phyloP scores from a whole-genome alignment of 92 coral and sea anemone genomes.

The Epizoanthus rinbou region DNA sequence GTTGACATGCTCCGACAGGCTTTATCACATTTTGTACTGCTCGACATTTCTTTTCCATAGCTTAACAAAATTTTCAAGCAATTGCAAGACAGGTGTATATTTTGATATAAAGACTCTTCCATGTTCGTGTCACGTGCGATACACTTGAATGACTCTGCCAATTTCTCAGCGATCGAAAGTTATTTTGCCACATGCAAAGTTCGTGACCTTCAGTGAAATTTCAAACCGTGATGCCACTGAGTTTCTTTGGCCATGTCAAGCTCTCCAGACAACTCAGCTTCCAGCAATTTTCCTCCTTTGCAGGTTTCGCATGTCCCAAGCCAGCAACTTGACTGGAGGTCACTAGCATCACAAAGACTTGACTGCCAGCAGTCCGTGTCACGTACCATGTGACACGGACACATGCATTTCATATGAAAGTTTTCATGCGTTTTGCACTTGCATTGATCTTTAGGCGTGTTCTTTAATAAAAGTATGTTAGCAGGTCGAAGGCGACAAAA shows the following conservation, averaged over 20 bases:
- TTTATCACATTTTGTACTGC: no score
- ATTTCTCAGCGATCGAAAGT: no score
- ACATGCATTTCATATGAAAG: conserved; percentile 40
- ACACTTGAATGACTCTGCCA: no score
- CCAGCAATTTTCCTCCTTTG: conserved; percentile 47
- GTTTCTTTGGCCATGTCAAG: conserved; percentile 45
- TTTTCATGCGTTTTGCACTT: conserved; percentile 59
- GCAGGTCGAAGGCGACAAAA: conserved; percentile 46
- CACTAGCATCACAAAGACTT: conserved; percentile 38
- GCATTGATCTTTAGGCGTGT: conserved; percentile 55
- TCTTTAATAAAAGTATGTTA: conserved; percentile 49
- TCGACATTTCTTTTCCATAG: no score
- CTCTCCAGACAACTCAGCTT: conserved; percentile 46
- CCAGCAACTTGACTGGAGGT: conserved; percentile 52
- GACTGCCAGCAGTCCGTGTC: conserved; percentile 36
- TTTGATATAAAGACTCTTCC: no score
- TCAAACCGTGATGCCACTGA: no score
- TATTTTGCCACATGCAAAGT: no score
- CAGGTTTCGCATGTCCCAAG: conserved; percentile 47
- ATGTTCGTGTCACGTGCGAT: no score
- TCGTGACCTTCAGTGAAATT: no score
- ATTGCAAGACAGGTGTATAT: no score
- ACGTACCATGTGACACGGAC: conserved; percentile 15
- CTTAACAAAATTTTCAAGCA: no score
- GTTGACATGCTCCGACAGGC: no score